phyloP scores from a whole-genome alignment of 2,113 vertebrate species.

The Carassius carassius region DNA sequence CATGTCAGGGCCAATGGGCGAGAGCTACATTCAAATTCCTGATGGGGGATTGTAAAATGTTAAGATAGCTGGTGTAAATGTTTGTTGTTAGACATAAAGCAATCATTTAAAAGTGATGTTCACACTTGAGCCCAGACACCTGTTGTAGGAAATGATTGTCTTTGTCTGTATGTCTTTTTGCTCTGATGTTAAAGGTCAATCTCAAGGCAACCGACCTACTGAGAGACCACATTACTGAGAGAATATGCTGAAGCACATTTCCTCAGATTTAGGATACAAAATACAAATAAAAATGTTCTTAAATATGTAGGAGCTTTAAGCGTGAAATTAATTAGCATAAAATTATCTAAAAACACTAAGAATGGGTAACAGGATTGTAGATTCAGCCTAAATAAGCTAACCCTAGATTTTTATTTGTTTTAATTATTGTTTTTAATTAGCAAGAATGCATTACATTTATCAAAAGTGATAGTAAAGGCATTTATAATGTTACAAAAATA shows the following conservation, averaged over 20 bases:
- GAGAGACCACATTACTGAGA: not conserved
- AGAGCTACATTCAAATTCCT: not conserved
- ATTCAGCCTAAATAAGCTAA: not conserved
- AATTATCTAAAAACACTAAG: not conserved
- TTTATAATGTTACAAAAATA: not conserved
- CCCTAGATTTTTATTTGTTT: too few species aligned
- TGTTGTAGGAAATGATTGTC: not conserved
- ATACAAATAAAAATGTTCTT: not conserved
- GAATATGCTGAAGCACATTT: not conserved
- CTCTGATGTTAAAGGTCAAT: constrained; percentile 12
- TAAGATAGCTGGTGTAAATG: not conserved
- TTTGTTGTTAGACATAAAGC: not conserved
- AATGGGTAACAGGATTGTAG: not conserved
- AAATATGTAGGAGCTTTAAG: not conserved
- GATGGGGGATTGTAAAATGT: constrained; percentile 20
- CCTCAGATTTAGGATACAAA: not conserved
- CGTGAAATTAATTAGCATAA: not conserved
- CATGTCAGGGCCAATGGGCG: not conserved
- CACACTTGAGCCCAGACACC: not conserved
- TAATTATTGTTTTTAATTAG: too few species aligned
- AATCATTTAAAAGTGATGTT: not conserved
- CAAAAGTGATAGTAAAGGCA: too few species aligned
- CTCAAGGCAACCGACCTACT: not conserved
- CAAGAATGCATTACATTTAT: not conserved
- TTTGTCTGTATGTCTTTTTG: not conserved